phyloP scores from a whole-genome alignment of 2,888 invertebrate species.

The Lasioglossum calceatum region DNA sequence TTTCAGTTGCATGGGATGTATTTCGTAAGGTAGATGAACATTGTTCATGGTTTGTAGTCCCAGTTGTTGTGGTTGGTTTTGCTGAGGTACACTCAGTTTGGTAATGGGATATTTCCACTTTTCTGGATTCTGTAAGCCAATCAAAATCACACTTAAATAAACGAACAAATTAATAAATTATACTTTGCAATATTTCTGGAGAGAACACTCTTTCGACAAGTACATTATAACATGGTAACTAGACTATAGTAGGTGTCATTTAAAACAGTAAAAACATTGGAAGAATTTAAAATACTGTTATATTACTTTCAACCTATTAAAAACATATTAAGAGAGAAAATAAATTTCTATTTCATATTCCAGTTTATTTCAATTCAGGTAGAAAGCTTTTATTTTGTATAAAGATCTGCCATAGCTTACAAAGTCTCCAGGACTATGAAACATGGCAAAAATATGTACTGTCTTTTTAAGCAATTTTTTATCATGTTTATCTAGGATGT shows the following conservation, averaged over 20 bases:
- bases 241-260: not conserved
- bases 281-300: not conserved
- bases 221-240: not conserved
- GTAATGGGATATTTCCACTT: slow-evolving; percentile 92
- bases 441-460: not conserved
- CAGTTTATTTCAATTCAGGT: not conserved
- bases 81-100: slow-evolving; percentile 85
- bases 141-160: slow-evolving; percentile 55
- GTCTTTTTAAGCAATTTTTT: not conserved
- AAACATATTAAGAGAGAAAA: not conserved
- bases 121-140: slow-evolving; percentile 90
- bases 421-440: not conserved
- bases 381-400: too few relatives aligned
- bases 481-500: not conserved
- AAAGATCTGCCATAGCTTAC: not conserved
- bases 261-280: too few relatives aligned
- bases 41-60: slow-evolving; percentile 86
- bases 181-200: not conserved
- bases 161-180: slow-evolving; percentile 17
- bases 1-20: slow-evolving; percentile 83
- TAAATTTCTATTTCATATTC: not conserved
- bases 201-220: not conserved
- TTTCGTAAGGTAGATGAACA: slow-evolving; percentile 82
- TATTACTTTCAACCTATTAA: not conserved
- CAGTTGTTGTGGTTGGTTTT: slow-evolving; percentile 87